phyloP scores from a whole-genome alignment of 2,888 invertebrate genomes.

The Galeopsomyia nigrocyanea region DNA sequence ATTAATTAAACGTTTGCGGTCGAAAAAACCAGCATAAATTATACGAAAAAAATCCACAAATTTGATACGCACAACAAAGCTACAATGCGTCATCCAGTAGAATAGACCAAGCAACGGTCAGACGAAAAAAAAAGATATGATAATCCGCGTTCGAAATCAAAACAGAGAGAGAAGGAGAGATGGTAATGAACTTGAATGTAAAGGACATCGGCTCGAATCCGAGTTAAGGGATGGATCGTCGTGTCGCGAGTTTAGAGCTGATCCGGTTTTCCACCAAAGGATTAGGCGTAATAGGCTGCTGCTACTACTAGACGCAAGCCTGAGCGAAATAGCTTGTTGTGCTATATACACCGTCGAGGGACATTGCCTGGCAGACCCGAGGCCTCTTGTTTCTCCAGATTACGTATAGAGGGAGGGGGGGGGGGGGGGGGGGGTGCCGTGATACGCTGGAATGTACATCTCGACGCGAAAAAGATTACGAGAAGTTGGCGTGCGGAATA shows the following conservation, averaged over 20 bases:
- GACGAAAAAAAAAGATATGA: not conserved
- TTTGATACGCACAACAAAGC: too few species aligned
- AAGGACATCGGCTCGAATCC: not conserved
- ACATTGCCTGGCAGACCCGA: too few species aligned
- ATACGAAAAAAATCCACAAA: too few species aligned
- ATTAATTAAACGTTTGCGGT: too few species aligned
- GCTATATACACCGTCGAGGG: too few species aligned
- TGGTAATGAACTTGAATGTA: constrained; percentile 8
- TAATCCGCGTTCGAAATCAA: not conserved
- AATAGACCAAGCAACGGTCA: too few species aligned
- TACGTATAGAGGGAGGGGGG: constrained; percentile 8
- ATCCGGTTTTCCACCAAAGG: constrained; percentile 20
- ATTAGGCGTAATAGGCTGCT: constrained; percentile 5
- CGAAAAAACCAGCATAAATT: too few species aligned
- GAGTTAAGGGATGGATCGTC: not conserved
- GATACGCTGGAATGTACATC: not conserved
- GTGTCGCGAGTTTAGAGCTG: not conserved
- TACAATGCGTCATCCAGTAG: too few species aligned
- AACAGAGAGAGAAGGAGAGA: not conserved
- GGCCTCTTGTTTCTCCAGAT: too few species aligned
- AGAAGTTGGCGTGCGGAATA: too few species aligned
- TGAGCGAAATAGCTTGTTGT: too few species aligned
- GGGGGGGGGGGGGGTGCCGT: constrained; percentile 4
- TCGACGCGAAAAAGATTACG: constrained; percentile 21
- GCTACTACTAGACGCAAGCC: not conserved